phyloP scores from a whole-genome alignment of 2,888 invertebrate species.

The Stenotaenia linearis region DNA sequence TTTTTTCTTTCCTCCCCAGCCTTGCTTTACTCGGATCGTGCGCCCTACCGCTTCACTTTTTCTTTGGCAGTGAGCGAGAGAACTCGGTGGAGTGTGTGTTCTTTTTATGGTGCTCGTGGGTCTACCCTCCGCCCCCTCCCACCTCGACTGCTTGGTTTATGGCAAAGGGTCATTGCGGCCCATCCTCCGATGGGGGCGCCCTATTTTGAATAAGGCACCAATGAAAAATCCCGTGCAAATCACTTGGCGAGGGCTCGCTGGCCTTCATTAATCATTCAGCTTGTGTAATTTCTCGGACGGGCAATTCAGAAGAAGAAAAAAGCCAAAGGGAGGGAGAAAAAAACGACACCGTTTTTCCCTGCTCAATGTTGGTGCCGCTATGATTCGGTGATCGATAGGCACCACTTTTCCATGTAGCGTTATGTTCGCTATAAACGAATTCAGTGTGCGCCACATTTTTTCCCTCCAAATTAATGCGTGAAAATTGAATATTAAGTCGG shows the following conservation, averaged over 20 bases:
- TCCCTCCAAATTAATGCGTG: background rate
- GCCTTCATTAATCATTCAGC: slow-evolving; percentile 19
- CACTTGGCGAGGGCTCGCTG: background rate
- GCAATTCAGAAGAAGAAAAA: slow-evolving; percentile 3
- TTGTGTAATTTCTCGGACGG: slow-evolving; percentile 19
- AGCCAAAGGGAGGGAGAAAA: background rate
- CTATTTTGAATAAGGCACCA: slow-evolving; percentile 1
- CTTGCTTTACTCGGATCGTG: background rate
- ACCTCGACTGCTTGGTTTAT: slow-evolving; percentile 3
- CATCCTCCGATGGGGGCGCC: background rate
- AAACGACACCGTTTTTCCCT: slow-evolving; percentile 3
- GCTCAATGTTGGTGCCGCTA: background rate
- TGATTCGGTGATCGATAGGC: slow-evolving; percentile 12
- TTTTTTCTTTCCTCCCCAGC: background rate
- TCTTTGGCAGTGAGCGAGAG: background rate
- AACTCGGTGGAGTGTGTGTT: slow-evolving; percentile 19
- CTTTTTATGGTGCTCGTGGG: slow-evolving; percentile 14
- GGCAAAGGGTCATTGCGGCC: slow-evolving; percentile 19
- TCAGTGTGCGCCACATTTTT: background rate
- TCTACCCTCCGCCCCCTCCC: background rate
- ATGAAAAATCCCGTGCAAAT: background rate
- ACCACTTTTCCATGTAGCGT: background rate
- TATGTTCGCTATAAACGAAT: background rate
- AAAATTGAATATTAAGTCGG: background rate
- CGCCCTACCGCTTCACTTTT: background rate